Conservation (phyloP, 2,888 invertebrate species). For the Epinotia demarniana region DNA sequence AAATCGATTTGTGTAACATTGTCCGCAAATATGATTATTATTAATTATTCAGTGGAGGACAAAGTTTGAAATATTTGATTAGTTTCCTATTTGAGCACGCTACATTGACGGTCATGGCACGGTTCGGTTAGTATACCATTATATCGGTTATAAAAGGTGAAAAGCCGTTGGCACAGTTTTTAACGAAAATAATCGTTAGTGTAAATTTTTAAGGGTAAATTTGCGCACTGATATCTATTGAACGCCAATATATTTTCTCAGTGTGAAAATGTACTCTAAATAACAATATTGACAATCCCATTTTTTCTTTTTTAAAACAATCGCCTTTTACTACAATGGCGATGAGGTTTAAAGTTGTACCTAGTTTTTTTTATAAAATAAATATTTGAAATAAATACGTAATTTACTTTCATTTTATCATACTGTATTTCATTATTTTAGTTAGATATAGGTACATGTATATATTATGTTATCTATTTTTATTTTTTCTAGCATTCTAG, state of each 20-base stretch:
- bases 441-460: background rate
- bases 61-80: no score
- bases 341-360: background rate
- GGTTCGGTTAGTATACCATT: background rate
- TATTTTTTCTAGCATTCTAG: conserved; percentile 53
- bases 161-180: background rate
- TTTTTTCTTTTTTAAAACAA: background rate
- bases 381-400: background rate
- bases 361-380: background rate
- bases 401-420: background rate
- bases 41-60: no score
- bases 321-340: background rate
- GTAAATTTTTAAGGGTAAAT: background rate
- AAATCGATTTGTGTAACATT: no score
- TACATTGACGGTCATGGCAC: background rate
- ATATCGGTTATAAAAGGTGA: background rate
- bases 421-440: conserved; percentile 1
- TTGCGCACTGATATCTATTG: no score
- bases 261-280: background rate
- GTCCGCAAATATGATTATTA: no score
- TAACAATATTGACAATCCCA: background rate
- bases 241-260: background rate
- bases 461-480: background rate
- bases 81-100: background rate
- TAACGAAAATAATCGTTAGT: background rate